Base-by-base conservation (phyloP, 2,888 invertebrate species). In the Beris chalybata region DNA sequence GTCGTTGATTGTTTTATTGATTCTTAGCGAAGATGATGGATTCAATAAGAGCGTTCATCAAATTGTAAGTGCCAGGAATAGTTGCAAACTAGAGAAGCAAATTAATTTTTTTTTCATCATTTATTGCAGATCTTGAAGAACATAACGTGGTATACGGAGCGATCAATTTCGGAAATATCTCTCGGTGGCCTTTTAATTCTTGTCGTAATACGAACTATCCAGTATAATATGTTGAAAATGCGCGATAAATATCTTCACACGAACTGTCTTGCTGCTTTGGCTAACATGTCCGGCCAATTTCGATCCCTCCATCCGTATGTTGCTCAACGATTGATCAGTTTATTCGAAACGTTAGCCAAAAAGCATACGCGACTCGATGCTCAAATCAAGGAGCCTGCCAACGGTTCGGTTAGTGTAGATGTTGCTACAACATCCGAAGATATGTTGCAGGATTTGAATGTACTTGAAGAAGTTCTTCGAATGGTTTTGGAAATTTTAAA, bases 401-500 rank as follows among this genome's bases (percentile, higher is more conserved):
- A 79, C 67, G 79, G 76, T 54, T 75, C 75, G 0, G 77, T 79
- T 4, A 74, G 74, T 65, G 76, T 79, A 3, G 79, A 79, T 71
- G 78, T 79, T 0, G 65, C 75, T 5, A 77, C 78, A 11, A 77
- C 78, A 48, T 22, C 66, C 7, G 79, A 79, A 67, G 80, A 79
- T 65, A 79, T 79, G 79, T 87, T 93, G 79, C 93, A 95, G 76
- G 95, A 97, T 81, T 85, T 97, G 71, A 89, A 88, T 50, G 96
- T 97, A 0, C 82, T 98, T 38, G 98, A 98, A 80, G 98, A 98
- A 80, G 97, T 98, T 0, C 84, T 99, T 38, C 85, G 97, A 38
- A 98, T 98, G 93, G 88, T 99, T 13, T 81, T 99, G 69, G 99
- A 99, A 83, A 97, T 99, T 68, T 86, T 99, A 71, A 99, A 99